phyloP scores from a whole-genome alignment of 2,113 vertebrate species.

The Tachysurus vachellii region DNA sequence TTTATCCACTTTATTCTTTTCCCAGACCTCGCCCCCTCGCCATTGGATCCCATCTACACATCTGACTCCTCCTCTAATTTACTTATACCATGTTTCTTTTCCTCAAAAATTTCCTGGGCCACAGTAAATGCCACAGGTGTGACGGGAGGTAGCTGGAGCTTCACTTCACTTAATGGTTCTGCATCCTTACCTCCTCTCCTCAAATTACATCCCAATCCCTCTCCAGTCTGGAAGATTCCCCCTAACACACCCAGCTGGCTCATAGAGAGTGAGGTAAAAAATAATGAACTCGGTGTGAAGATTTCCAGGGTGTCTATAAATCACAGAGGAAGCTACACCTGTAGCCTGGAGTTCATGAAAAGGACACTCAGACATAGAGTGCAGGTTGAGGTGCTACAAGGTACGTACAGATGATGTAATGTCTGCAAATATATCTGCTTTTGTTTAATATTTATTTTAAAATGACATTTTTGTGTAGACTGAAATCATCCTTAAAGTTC shows the following conservation, averaged over 20 bases:
- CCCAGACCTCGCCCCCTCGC: conserved; percentile 59
- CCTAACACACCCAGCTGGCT: accelerated
- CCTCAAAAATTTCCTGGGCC: conserved; percentile 36
- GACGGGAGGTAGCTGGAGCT: conserved; percentile 57
- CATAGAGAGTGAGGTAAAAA: background rate
- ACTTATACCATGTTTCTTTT: conserved; percentile 60
- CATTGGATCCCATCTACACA: conserved; percentile 49
- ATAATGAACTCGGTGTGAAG: conserved; percentile 49
- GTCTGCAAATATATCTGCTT: background rate
- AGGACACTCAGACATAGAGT: conserved; percentile 17
- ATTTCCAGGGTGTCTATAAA: background rate
- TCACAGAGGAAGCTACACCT: conserved; percentile 60
- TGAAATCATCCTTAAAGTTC: background rate
- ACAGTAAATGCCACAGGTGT: conserved; percentile 40
- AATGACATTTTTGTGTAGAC: background rate
- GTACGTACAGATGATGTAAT: conserved; percentile 46
- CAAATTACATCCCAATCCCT: background rate
- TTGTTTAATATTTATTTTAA: background rate
- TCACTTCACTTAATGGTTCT: conserved; percentile 1
- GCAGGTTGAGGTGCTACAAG: conserved; percentile 62
- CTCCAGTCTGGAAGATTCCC: background rate
- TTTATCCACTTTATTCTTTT: conserved; percentile 14
- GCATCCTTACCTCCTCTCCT: conserved; percentile 3
- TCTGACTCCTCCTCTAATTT: conserved; percentile 21
- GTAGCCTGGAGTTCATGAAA: conserved; percentile 50